Percentiles rank a stretch among this genome's conserved stretches.
These are phyloP conservation scores for Amaurobius ferox DNA, from an alignment of 2,888 invertebrate genomes.

Conservation along the genomic window DNA sequence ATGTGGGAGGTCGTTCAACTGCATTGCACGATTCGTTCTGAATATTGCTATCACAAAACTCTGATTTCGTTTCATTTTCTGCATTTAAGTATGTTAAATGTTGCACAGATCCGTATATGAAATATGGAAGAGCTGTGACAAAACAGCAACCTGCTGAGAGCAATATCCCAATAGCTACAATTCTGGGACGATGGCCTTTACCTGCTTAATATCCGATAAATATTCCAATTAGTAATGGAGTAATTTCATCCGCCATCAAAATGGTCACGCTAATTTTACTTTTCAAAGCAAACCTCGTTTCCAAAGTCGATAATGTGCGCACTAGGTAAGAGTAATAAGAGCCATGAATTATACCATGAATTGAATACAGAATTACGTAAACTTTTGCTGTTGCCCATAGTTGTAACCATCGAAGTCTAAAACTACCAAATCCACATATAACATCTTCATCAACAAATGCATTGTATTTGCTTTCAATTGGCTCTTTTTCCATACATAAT, in stretches of 20 bases:
- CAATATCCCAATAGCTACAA: constrained; percentile 66
- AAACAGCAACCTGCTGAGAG: constrained; percentile 66
- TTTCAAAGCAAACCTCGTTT: constrained; percentile 73
- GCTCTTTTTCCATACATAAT: background rate
- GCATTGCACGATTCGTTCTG: constrained; percentile 19
- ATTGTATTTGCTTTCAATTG: background rate
- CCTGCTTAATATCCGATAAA: constrained; percentile 73
- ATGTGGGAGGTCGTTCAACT: constrained; percentile 23
- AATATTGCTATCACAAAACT: constrained; percentile 11
- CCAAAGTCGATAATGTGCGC: constrained; percentile 71
- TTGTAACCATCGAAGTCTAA: constrained; percentile 73
- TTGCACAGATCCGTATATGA: constrained; percentile 71
- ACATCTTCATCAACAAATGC: constrained; percentile 14
- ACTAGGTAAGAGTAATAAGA: constrained; percentile 72
- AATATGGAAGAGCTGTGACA: constrained; percentile 68
- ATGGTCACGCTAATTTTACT: constrained; percentile 73
- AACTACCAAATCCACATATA: constrained; percentile 73
- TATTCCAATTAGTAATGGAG: constrained; percentile 57
- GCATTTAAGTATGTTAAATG: constrained; percentile 28
- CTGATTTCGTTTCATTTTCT: constrained; percentile 21
- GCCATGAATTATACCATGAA: constrained; percentile 73
- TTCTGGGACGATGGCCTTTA: constrained; percentile 67
- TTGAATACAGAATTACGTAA: constrained; percentile 64
- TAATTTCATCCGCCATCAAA: constrained; percentile 69
- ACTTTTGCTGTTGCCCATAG: constrained; percentile 68